phyloP scores from a whole-genome alignment of 2,113 vertebrate genomes.

The Antechinus flavipes region DNA sequence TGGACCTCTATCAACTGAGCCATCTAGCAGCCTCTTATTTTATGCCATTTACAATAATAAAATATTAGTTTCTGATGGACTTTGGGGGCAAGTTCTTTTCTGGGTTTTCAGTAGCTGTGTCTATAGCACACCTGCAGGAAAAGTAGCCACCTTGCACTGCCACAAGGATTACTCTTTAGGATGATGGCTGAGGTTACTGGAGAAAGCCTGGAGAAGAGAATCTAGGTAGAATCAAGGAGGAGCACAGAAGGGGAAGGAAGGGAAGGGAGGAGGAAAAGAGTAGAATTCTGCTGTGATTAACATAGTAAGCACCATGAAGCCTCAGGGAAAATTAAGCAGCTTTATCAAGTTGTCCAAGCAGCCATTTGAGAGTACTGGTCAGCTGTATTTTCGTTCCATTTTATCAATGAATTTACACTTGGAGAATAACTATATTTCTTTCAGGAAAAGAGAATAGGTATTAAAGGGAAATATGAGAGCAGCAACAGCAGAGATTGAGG shows the following conservation, averaged over 20 bases:
- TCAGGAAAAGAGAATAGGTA: neutral
- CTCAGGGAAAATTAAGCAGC: neutral
- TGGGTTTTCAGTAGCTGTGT: neutral
- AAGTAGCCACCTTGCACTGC: neutral
- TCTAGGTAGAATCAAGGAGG: neutral
- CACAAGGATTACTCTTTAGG: neutral
- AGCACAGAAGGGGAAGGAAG: neutral
- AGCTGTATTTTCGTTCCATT: neutral
- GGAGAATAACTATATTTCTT: neutral
- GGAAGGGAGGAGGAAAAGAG: neutral
- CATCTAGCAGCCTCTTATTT: neutral
- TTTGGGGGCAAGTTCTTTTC: neutral
- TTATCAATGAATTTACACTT: neutral
- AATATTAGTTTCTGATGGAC: neutral
- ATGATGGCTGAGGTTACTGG: neutral
- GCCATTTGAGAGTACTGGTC: neutral
- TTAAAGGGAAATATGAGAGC: neutral
- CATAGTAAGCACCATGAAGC: neutral
- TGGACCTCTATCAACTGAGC: neutral
- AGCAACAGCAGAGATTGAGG: neutral
- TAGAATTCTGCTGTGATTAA: neutral
- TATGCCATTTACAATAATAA: neutral
- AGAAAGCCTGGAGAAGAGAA: neutral
- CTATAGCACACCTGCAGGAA: neutral
- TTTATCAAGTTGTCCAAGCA: neutral